Percentiles rank a stretch among this genome's conserved stretches.
phyloP scores from a whole-genome alignment of 1,140 invertebrate genomes.

The Caenorhabditis tropicalis region DNA sequence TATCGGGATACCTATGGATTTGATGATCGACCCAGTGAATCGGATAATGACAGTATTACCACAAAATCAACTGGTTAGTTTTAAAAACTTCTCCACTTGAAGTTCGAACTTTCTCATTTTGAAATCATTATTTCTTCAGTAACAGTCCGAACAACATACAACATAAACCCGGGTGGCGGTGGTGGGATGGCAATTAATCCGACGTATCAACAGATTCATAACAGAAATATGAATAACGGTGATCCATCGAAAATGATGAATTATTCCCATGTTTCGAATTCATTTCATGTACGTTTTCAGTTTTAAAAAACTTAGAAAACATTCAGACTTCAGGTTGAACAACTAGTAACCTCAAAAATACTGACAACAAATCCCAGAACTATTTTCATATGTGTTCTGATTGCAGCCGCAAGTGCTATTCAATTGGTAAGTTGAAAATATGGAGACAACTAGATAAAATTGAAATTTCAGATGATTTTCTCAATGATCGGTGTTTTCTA shows the following conservation, averaged over 20 bases:
- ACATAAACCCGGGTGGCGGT: conserved; percentile 60
- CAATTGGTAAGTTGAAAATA: conserved; percentile 58
- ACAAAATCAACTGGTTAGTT: conserved; percentile 67
- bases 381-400: conserved; percentile 59
- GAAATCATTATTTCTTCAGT: neutral
- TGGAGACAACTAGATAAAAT: neutral
- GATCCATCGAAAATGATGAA: conserved; percentile 56
- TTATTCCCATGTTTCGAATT: conserved; percentile 50
- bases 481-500: conserved; percentile 67
- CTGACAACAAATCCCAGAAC: conserved; percentile 60
- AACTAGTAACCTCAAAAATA: conserved; percentile 64
- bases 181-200: conserved; percentile 22
- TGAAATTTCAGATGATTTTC: conserved; percentile 65
- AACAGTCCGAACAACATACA: conserved; percentile 63
- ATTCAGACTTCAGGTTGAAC: conserved; percentile 59
- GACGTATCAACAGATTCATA: conserved; percentile 46
- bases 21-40: conserved; percentile 55
- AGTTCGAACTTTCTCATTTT: neutral
- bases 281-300: conserved; percentile 60
- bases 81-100: neutral
- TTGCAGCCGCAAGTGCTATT: conserved; percentile 61
- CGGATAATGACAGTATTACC: conserved; percentile 60
- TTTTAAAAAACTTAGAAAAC: neutral
- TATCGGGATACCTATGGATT: conserved; percentile 70
- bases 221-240: conserved; percentile 58